Conservation (phyloP, 2,113 vertebrate genomes). For the Setophaga coronata region DNA sequence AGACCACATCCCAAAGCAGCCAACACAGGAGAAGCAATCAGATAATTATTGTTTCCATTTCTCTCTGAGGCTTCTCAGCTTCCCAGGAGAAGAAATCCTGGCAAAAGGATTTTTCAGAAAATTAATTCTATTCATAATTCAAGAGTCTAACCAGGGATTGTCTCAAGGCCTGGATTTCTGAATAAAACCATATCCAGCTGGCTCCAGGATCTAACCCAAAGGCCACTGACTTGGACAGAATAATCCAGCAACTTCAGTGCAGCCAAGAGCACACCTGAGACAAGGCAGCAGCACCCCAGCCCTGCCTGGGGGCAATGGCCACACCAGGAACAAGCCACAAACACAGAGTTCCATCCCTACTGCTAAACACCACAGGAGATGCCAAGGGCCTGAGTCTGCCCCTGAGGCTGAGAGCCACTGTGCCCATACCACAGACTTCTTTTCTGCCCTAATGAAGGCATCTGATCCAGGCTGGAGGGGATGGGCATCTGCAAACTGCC, state of each 20-base stretch:
- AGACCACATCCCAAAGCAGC: too few relatives aligned
- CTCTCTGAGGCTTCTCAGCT: too few relatives aligned
- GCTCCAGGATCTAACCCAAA: background rate
- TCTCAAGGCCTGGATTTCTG: background rate
- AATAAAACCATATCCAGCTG: background rate
- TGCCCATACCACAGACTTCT: background rate
- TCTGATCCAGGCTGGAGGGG: background rate
- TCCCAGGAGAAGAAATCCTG: too few relatives aligned
- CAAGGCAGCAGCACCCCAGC: background rate
- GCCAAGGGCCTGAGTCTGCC: background rate
- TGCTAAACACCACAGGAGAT: background rate
- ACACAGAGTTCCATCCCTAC: background rate
- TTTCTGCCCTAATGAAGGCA: background rate
- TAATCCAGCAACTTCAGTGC: background rate
- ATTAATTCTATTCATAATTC: background rate
- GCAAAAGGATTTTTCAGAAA: background rate
- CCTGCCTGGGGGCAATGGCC: background rate
- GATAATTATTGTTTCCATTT: too few relatives aligned
- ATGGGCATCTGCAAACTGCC: background rate
- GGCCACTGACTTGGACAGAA: background rate
- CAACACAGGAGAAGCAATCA: too few relatives aligned
- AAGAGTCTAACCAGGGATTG: background rate
- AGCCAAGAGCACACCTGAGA: background rate
- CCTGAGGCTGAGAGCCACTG: background rate
- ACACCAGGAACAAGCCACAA: background rate